phyloP scores from a whole-genome alignment of 2,888 invertebrate species.

The Drosophila multiciliata region DNA sequence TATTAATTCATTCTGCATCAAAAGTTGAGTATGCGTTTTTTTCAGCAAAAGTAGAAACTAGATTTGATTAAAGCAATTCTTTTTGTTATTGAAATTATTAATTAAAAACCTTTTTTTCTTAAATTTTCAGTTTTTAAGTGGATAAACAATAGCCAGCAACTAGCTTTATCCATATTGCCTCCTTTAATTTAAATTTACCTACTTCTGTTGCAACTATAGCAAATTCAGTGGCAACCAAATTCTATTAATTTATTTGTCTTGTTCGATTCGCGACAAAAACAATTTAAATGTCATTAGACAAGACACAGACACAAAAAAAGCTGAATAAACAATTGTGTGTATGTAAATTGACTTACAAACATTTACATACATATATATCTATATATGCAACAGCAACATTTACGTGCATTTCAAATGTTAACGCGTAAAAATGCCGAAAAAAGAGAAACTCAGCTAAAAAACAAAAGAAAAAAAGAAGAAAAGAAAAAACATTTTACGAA shows the following conservation, averaged over 20 bases:
- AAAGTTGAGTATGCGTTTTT: too few species aligned
- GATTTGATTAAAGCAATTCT: neutral
- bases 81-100: neutral
- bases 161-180: neutral
- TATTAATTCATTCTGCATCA: too few species aligned
- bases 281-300: conserved; percentile 68
- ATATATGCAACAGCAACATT: conserved; percentile 9
- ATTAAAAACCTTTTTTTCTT: neutral
- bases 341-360: neutral
- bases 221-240: conserved; percentile 7
- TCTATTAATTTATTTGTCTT: conserved; percentile 45
- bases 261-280: conserved; percentile 41
- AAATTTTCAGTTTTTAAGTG: neutral
- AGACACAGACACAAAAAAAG: neutral
- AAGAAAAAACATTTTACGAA: conserved; percentile 4
- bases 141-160: neutral
- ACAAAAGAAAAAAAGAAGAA: conserved; percentile 34
- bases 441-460: conserved; percentile 3
- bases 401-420: conserved; percentile 15
- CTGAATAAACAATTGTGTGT: conserved; percentile 1
- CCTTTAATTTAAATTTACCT: neutral
- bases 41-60: neutral
- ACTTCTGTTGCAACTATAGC: neutral
- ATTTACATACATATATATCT: neutral
- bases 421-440: conserved; percentile 24